phyloP scores from a whole-genome alignment of 2,797 vertebrate species.

The Anguilla pacifica region DNA sequence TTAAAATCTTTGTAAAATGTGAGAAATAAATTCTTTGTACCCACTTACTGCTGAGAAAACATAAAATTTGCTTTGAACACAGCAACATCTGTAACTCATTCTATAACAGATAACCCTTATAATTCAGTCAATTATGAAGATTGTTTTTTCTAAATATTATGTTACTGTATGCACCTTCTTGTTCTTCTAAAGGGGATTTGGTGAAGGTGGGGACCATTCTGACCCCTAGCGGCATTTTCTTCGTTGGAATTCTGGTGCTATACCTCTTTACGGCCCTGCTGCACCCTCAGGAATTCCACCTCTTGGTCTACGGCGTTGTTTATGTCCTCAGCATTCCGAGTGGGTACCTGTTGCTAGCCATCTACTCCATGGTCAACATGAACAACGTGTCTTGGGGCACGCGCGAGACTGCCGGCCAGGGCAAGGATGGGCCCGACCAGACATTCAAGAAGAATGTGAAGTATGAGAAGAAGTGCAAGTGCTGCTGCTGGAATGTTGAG shows the following conservation, averaged over 20 bases:
- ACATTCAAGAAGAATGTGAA: constrained; percentile 24
- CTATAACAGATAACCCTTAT: background rate
- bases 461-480: constrained; percentile 36
- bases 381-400: constrained; percentile 73
- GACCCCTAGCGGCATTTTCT: constrained; percentile 66
- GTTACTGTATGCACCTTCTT: background rate
- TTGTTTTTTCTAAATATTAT: background rate
- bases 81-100: no score
- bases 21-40: no score
- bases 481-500: constrained; percentile 37
- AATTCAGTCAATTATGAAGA: background rate
- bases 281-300: constrained; percentile 65
- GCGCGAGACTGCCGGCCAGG: constrained; percentile 52
- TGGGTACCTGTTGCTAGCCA: constrained; percentile 62
- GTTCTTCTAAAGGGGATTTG: constrained; percentile 54
- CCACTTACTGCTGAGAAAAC: no score
- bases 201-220: constrained; percentile 57
- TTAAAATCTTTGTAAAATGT: no score
- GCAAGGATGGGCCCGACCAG: constrained; percentile 17
- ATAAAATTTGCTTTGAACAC: no score
- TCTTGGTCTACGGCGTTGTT: constrained; percentile 57
- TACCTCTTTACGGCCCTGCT: constrained; percentile 57
- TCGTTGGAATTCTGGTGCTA: constrained; percentile 50
- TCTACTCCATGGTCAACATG: constrained; percentile 71
- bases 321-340: constrained; percentile 66